These are phyloP conservation scores for Hedya salicella DNA, from an alignment of 2,888 invertebrate species.

Conservation along the genomic window DNA sequence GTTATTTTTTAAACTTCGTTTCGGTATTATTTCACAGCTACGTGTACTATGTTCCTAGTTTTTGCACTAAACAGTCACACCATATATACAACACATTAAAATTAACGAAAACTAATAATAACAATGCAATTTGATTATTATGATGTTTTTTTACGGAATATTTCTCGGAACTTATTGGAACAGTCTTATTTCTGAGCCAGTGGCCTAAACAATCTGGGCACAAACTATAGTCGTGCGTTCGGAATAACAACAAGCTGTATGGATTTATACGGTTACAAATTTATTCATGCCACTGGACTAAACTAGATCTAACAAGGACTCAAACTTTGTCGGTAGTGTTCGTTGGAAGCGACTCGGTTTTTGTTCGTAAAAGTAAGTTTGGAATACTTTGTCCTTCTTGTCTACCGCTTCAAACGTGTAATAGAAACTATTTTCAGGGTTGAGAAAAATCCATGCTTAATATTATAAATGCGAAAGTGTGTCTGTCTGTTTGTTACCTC, in stretches of 20 bases:
- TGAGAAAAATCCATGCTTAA: no score
- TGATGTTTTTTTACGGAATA: no score
- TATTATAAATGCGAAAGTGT: no score
- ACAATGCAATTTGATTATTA: no score
- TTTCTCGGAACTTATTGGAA: neutral
- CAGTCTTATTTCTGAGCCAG: slow-evolving; percentile 14
- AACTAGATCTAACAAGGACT: slow-evolving; percentile 1
- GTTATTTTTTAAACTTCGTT: no score
- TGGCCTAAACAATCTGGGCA: slow-evolving; percentile 27
- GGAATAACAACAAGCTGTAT: slow-evolving; percentile 32
- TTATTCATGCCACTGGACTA: slow-evolving; percentile 10
- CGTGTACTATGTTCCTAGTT: no score
- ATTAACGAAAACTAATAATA: no score
- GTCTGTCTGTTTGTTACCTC: no score
- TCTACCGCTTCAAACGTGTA: slow-evolving; percentile 26
- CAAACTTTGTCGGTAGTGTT: neutral
- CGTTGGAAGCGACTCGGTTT: neutral
- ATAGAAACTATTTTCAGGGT: slow-evolving; percentile 27
- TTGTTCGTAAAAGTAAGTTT: slow-evolving; percentile 10
- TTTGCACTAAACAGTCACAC: no score
- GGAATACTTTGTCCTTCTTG: slow-evolving; percentile 13
- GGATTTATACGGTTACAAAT: slow-evolving; percentile 21
- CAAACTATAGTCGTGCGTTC: slow-evolving; percentile 17
- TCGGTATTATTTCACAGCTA: no score
- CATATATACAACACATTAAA: no score